Base-by-base conservation (phyloP, 2,888 invertebrate species). In the Tetramorium bicarinatum region DNA sequence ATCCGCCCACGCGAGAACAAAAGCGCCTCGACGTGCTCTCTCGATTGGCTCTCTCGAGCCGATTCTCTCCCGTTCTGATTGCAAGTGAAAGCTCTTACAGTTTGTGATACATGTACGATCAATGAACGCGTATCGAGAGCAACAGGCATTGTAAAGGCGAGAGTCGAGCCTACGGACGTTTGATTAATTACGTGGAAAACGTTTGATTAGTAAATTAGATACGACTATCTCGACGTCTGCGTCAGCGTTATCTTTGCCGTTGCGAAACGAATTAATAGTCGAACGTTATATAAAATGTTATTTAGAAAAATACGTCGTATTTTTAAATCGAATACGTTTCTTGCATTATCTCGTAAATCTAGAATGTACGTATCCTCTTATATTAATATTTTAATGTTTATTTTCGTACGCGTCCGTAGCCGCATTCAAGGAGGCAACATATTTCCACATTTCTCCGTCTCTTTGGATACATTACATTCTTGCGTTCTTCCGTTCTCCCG, bases 1-100 rank as follows among this genome's bases (percentile, higher is more conserved):
- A 87, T 71, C 84, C 87, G 85, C 92, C 93, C 88, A 93, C 93
- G 89, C 89, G 88, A 82, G 89, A 91, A 87, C 89, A 87, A 87
- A 83, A 87, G 83, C 85, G 41, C 83, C 77, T 85, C 85, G 76
- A 83, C 79, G 66, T 56, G 47, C 64, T 81, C 77, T 79, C 69
- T 85, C 62, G 54, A 13, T 34, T 54, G 62, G 21, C 18, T 64
- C 62, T 18, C 47, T 75, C 54, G 52, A 2, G 18, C 41, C 69
- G n/a, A 76, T 38, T 81, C 81, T 62, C 52, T 44, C 9, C 49
- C 18, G 25, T 62, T 80, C 62, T 11, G 64, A 77, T 82, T 52
- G 64, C 81, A 41, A 64, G 79, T 54, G 62, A 82, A 80, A 80
- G 54, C 62, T 38, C 79, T 69, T 59, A 59, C 72, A 62, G 25